Evolutionary conservation across 2,888 invertebrate genomes (phyloP).

Genomic region (Leucophora obtusa): DNA sequence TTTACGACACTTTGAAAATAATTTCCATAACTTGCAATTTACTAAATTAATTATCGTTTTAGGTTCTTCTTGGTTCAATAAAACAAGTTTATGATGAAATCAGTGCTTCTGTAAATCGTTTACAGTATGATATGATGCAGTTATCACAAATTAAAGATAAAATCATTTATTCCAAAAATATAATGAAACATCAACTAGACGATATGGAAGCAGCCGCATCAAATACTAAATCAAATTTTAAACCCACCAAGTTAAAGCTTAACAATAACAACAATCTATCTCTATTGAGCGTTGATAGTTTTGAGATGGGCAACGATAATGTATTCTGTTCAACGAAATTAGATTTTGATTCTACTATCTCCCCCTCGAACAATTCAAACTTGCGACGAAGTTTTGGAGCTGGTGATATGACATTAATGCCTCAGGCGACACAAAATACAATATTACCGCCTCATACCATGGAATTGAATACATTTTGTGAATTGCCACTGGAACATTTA

Average conservation of each 20-base stretch:
- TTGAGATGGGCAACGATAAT: constrained; percentile 69
- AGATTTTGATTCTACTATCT: constrained; percentile 73
- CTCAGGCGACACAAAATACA: constrained; percentile 52
- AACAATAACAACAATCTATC: constrained; percentile 62
- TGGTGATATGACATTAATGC: constrained; percentile 63
- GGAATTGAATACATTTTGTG: constrained; percentile 73
- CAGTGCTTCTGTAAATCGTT: constrained; percentile 72
- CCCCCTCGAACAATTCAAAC: constrained; percentile 66
- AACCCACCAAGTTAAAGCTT: constrained; percentile 71
- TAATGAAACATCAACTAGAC: constrained; percentile 71
- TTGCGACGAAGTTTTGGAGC: constrained; percentile 63
- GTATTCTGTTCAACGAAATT: constrained; percentile 76
- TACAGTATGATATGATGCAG: constrained; percentile 75
- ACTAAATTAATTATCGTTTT: background rate
- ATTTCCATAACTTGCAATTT: too few relatives aligned
- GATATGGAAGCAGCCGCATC: constrained; percentile 69
- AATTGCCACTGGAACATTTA: constrained; percentile 73
- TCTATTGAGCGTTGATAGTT: constrained; percentile 66
- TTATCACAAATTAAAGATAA: constrained; percentile 76
- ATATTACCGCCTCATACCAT: constrained; percentile 70
- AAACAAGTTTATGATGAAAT: constrained; percentile 75
- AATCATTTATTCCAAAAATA: constrained; percentile 75
- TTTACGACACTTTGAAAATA: too few relatives aligned
- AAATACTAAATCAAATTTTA: constrained; percentile 69
- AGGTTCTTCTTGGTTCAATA: constrained; percentile 72